Conservation (phyloP, 2,113 vertebrate genomes). For the Oreocharis arfaki region DNA sequence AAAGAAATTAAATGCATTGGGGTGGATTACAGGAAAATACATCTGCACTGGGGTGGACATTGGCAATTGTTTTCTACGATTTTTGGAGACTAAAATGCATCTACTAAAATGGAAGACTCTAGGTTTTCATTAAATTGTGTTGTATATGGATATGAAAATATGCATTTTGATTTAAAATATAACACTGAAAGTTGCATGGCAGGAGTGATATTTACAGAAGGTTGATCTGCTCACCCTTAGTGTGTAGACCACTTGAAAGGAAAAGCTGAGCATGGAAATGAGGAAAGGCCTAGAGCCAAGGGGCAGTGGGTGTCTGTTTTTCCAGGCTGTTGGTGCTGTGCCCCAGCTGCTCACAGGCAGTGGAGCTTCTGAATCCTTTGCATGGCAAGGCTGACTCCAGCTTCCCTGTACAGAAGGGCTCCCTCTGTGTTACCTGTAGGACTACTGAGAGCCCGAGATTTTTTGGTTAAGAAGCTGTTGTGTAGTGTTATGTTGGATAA, state of each 20-base stretch:
- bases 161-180: background rate
- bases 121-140: background rate
- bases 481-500: background rate
- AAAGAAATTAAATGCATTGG: background rate
- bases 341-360: background rate
- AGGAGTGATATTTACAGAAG: background rate
- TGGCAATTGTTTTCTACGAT: background rate
- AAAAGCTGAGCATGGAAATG: background rate
- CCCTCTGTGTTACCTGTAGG: background rate
- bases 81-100: background rate
- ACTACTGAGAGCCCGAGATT: background rate
- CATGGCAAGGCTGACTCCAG: background rate
- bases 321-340: background rate
- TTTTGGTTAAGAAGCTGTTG: background rate
- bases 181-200: background rate
- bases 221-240: background rate
- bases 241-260: background rate
- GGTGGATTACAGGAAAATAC: background rate
- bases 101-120: background rate
- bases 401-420: background rate
- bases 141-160: background rate
- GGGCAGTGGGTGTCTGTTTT: background rate
- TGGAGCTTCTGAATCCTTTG: background rate
- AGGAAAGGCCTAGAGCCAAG: background rate
- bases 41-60: background rate